Base-by-base conservation (phyloP, 2,113 vertebrate species). In the pig (Sus scrofa) region DNA sequence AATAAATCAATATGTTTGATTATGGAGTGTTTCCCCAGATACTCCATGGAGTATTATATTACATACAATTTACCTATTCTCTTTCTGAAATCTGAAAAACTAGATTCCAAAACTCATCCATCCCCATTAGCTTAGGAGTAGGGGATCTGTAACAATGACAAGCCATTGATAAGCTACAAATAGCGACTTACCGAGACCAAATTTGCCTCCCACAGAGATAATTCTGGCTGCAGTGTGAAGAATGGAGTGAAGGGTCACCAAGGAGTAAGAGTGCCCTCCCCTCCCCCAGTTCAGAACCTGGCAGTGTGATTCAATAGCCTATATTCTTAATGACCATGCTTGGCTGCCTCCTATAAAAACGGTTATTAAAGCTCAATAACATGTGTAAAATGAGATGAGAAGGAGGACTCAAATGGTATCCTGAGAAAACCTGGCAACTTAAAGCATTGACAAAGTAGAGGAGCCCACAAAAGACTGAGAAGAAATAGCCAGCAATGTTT, bases 401-500 rank as follows among this genome's bases (percentile, higher is more conserved):
- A 68, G 26, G 13, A 7, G 16, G 0, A 0, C 2, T 30, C 7
- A 8, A 3, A 4, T 39, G 11, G 11, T 2, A 19, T 3, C 4
- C 13, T 70, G 20, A 79, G 5, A 78, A 94, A 83, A 73, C 1
- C 18, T 37, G 12, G 39, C 15, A n/a, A n/a, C 19, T 63, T 50
- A 27, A 78, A 18, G 27, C 67, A 67, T 10, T n/a, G 27, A 16
- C n/a, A 52, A 27, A 82, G 20, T 20, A 62, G 0, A 30, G 0
- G 6, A 50, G 0, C 18, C 7, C 16, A 81, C 22, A 26, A 71
- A 78, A 37, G 20, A 74, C 7, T 3, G 4, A 37, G 44, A 70
- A 67, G 10, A 1, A 54, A 37, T 52, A 86, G 20, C 3, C 30
- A 63, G 2, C 2, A 11, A 70, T 58, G 15, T 26, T 56, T 26